A percentile compares a stretch with the other conserved stretches of the same genome.
These are phyloP conservation scores for Pemphredon lugubris DNA, from an alignment of 2,888 invertebrate genomes.

Conservation along the genomic window DNA sequence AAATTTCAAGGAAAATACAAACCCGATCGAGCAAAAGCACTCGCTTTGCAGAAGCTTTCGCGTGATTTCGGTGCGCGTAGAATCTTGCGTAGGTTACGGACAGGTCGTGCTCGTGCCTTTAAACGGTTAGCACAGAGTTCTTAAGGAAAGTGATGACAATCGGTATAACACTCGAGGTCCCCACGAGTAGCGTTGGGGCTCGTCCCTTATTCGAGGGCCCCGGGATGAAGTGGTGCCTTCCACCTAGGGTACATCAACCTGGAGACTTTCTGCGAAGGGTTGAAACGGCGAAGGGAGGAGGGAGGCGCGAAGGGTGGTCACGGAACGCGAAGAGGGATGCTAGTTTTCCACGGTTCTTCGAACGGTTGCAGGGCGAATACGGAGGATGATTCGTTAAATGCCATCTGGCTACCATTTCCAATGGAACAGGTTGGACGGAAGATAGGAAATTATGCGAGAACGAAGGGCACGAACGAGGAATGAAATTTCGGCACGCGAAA, in stretches of 20 bases:
- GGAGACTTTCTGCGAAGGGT: constrained; percentile 52
- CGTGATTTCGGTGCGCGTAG: too few relatives aligned
- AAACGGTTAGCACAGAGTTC: constrained; percentile 29
- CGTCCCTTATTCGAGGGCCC: constrained; percentile 50
- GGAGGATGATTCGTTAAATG: constrained; percentile 6
- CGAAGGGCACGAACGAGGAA: too few relatives aligned
- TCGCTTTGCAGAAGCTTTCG: too few relatives aligned
- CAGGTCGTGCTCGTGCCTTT: constrained; percentile 11
- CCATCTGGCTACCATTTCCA: too few relatives aligned
- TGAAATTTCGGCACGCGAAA: too few relatives aligned
- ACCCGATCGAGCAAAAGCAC: too few relatives aligned
- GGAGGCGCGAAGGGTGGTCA: constrained; percentile 33
- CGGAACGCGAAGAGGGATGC: constrained; percentile 44
- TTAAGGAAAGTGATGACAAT: constrained; percentile 62
- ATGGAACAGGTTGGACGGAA: too few relatives aligned
- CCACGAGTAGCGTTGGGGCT: constrained; percentile 23
- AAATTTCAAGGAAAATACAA: too few relatives aligned
- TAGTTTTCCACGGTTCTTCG: constrained; percentile 4
- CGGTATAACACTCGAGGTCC: constrained; percentile 51
- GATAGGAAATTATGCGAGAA: too few relatives aligned
- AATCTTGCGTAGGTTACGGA: constrained; percentile 35
- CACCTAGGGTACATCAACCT: constrained; percentile 54
- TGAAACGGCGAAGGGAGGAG: constrained; percentile 43
- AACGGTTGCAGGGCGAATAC: constrained; percentile 28
- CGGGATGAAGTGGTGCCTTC: constrained; percentile 45